These are phyloP conservation scores for Heliocidaris tuberculata DNA, from an alignment of 35 echinoderm and acorn worm genomes.

Conservation along the genomic window DNA sequence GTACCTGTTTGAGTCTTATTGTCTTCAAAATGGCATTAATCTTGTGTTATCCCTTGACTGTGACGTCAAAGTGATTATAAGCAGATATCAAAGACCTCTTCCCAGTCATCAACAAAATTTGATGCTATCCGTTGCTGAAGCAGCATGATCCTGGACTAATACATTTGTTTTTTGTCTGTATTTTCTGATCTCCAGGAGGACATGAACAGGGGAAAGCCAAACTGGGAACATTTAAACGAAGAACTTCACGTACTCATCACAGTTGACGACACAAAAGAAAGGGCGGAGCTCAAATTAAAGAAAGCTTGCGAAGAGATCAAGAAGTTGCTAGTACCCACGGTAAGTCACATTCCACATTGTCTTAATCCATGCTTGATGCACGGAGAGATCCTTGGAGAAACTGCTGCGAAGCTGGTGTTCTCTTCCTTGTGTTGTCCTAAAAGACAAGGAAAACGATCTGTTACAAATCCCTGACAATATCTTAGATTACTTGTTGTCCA, in stretches of 20 bases:
- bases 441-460: not conserved
- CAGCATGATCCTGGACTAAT: not conserved
- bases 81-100: too few relatives aligned
- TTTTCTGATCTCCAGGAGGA: conserved; percentile 62
- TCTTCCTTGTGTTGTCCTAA: not conserved
- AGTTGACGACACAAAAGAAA: conserved; percentile 76
- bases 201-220: conserved; percentile 86
- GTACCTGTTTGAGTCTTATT: too few relatives aligned
- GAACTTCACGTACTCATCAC: conserved; percentile 92
- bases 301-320: conserved; percentile 87
- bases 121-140: not conserved
- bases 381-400: not conserved
- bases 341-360: conserved; percentile 46
- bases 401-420: not conserved
- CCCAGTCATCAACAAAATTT: too few relatives aligned
- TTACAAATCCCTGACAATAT: not conserved
- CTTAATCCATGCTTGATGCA: not conserved
- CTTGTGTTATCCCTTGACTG: too few relatives aligned
- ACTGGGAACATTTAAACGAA: conserved; percentile 94
- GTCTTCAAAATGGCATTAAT: too few relatives aligned
- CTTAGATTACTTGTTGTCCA: too few relatives aligned
- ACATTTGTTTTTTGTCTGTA: conserved; percentile 1
- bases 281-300: conserved; percentile 71
- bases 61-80: too few relatives aligned
- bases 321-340: conserved; percentile 91